Base-by-base conservation (phyloP, 2,797 vertebrate species). In the Chelonia mydas region DNA sequence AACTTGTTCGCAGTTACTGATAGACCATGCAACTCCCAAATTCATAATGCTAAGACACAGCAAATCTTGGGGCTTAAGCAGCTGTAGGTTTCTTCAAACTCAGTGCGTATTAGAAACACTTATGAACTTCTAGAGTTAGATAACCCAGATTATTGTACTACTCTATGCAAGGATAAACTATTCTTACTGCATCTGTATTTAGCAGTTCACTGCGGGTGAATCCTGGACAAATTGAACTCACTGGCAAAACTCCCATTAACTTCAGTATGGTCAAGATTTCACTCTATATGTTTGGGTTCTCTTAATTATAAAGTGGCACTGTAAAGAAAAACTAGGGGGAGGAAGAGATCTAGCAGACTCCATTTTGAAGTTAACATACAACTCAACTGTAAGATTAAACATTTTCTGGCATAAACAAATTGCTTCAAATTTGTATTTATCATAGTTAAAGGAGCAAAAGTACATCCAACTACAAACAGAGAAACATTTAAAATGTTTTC, bases 21-120 rank as follows among this genome's bases (percentile, higher is more conserved):
- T 74, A 90, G 54, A 86, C 50, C 86, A 93, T 83, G 87, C 72
- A 92, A 50, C 25, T 72, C 87, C 92, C 81, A 89, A 82, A 87
- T 93, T 94, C 83, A 84, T 91, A 89, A 93, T 3, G 1, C 68
- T 72, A 72, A 90, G 90, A 55, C n/a, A 95, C 31, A 95, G 83
- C 55, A 93, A 83, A 50, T 88, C 80, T 41, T 25, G 1, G 74
- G 53, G 33, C 77, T 89, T 81, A 97, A 96, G 77, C 85, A 97
- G 68, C 54, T 92, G 85, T 51, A 76, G 28, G 81, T 96, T 95
- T 97, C 59, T 94, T 74, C 81, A 72, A 90, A 95, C 90, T 97
- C 96, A 94, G 78, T 94, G 85, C 86, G 93, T 49, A 21, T 96
- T 95, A 47, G 0, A 80, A 95, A 90, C 74, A 86, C 76, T 83